A percentile compares a stretch with the other conserved stretches of the same genome.
These are phyloP conservation scores for Parauchenoglanis punctatus DNA, from an alignment of 2,797 vertebrate genomes.

Conservation along the genomic window DNA sequence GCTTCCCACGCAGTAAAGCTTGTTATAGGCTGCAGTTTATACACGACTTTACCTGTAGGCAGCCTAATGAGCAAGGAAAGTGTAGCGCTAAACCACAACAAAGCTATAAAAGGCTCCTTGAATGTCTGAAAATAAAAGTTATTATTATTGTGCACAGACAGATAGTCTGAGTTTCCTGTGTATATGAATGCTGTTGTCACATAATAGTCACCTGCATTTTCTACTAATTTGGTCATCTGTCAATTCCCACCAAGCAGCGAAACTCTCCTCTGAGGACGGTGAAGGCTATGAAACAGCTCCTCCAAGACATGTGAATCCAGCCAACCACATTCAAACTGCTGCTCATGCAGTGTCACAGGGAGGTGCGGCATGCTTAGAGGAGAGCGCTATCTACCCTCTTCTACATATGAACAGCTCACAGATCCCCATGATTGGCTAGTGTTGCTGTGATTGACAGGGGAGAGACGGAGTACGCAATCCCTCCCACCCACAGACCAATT, in stretches of 20 bases:
- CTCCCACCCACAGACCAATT: neutral
- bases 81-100: neutral
- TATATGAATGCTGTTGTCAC: neutral
- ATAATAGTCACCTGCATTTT: neutral
- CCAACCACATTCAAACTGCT: neutral
- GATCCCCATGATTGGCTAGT: neutral
- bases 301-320: neutral
- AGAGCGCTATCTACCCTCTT: neutral
- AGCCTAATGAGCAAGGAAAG: slow-evolving; percentile 13
- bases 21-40: neutral
- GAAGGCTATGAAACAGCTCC: neutral
- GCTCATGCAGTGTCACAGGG: neutral
- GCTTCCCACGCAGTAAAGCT: neutral
- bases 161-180: neutral
- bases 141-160: neutral
- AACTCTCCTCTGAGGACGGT: neutral
- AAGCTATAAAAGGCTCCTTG: neutral
- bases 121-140: slow-evolving; percentile 3
- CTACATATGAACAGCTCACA: neutral
- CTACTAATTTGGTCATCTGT: neutral
- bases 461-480: neutral
- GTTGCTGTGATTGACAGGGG: neutral
- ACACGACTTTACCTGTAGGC: neutral
- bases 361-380: neutral
- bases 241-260: neutral